A percentile compares a stretch with the other conserved stretches of the same genome.
phyloP scores from a whole-genome alignment of 1,140 invertebrate genomes.

The Drosophila neocordata region DNA sequence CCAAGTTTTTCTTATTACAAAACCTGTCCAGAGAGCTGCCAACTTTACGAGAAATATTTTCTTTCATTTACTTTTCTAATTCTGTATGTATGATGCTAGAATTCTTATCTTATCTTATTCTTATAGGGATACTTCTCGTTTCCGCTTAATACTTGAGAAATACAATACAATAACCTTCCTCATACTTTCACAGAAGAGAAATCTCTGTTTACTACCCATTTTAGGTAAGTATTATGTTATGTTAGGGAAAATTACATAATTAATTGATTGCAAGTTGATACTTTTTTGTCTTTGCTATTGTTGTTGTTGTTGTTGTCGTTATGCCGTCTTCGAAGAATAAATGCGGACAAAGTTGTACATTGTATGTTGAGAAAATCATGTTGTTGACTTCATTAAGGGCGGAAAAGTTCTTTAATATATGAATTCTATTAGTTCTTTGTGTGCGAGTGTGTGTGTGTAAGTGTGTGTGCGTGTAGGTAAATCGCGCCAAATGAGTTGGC shows the following conservation, averaged over 20 bases:
- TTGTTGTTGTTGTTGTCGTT: not conserved
- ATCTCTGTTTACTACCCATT: slow-evolving; percentile 11
- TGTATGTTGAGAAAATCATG: slow-evolving; percentile 17
- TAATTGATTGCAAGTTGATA: slow-evolving; percentile 67
- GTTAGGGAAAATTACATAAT: slow-evolving; percentile 59
- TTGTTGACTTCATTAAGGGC: slow-evolving; percentile 54
- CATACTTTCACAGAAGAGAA: not conserved
- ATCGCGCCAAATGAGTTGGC: slow-evolving; percentile 66
- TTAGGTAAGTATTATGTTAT: slow-evolving; percentile 1
- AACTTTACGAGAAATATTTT: too few species aligned
- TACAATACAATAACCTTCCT: too few species aligned
- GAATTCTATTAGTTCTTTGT: slow-evolving; percentile 28
- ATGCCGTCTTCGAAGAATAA: slow-evolving; percentile 7
- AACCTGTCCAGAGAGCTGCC: too few species aligned
- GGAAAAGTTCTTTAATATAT: slow-evolving; percentile 21
- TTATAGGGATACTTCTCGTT: too few species aligned
- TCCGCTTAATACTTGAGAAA: not conserved
- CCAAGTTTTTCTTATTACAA: too few species aligned
- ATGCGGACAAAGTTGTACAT: slow-evolving; percentile 42
- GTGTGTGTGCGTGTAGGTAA: slow-evolving; percentile 47
- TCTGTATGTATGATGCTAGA: too few species aligned
- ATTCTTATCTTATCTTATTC: too few species aligned
- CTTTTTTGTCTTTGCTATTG: slow-evolving; percentile 13
- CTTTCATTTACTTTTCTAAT: too few species aligned
- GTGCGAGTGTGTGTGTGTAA: slow-evolving; percentile 31